Conservation (phyloP, 2,797 vertebrate species). For the Spheniscus humboldti region DNA sequence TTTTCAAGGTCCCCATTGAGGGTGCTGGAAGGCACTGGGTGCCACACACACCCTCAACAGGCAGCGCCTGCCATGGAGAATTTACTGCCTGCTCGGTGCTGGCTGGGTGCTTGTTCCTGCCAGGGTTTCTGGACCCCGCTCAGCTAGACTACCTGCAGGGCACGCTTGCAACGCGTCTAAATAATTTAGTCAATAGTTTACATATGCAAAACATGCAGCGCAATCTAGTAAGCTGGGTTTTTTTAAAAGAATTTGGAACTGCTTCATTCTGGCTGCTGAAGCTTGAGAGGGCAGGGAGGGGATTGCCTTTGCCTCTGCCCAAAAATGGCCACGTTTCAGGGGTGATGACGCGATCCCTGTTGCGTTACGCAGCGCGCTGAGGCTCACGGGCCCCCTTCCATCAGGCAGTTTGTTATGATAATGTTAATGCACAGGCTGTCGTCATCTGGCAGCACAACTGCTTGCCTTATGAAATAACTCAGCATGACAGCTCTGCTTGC, state of each 20-base stretch:
- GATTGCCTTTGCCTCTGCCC: neutral
- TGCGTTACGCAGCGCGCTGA: accelerated
- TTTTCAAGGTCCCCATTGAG: neutral
- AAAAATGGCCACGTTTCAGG: accelerated
- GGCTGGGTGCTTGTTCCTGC: neutral
- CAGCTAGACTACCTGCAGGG: neutral
- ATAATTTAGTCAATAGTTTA: neutral
- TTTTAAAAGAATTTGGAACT: neutral
- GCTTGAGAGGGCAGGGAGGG: neutral
- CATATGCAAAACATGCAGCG: neutral
- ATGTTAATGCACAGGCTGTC: neutral
- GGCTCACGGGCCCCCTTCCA: neutral
- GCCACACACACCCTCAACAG: neutral
- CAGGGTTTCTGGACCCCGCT: neutral
- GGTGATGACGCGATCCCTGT: neutral
- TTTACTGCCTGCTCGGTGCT: neutral
- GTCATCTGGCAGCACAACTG: constrained; percentile 3
- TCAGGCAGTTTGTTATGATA: neutral
- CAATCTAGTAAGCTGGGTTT: neutral
- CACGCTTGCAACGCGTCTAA: neutral
- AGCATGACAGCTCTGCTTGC: neutral
- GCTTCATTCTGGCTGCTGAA: neutral
- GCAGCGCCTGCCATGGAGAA: accelerated
- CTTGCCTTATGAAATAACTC: constrained; percentile 16
- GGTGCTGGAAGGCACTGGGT: neutral